Evolutionary conservation across 1,140 invertebrate genomes (phyloP), one percentile per base, ranked within the genome.

Genomic region (Lepidostoma basale): DNA sequence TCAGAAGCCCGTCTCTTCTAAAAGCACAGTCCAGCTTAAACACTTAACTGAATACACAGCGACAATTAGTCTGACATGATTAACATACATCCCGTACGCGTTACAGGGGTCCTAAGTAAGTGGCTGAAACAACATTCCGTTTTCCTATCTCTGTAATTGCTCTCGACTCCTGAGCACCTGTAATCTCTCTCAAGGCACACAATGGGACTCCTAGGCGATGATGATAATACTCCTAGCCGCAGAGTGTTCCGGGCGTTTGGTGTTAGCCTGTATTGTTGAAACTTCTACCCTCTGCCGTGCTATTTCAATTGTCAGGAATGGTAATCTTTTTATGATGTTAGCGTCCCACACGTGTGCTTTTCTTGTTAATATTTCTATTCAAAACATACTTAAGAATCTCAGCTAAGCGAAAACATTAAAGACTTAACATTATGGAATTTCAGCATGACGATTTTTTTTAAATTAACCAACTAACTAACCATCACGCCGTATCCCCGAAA

Each of bases 111-210:
- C 12, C 56, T 28, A 62, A 62, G 60, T 47, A 47, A 63, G 60
- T 47, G 60, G 42, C 20, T 30, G 60, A 63, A 63, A 49, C 60
- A 63, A 47, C 42, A 63, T 23, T 39, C 47, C 30, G 36, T 65
- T 65, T 65, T 54, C 47, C 47, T 65, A 65, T 65, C 62, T 65
- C 45, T 40, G 25, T 54, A 65, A 65, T 54, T 54, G 62, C 62
- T 40, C 62, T 65, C 47, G 33, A 54, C 62, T 54, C 40, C 14
- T 30, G 44, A 65, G 47, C 62, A 65, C 62, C 62, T 65, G 62
- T 52, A 65, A 65, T 65, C 62, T 54, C 62, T 36, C 60, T 36
- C 45, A 30, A 54, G 62, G 20, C 62, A 42, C 10, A 54, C 42
- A 63, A 63, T 47, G 60, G 49, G 42, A 59, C 14, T 63, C 23